Evolutionary conservation across 2,797 vertebrate genomes (phyloP).

Genomic region (Aselliscus stoliczkanus): DNA sequence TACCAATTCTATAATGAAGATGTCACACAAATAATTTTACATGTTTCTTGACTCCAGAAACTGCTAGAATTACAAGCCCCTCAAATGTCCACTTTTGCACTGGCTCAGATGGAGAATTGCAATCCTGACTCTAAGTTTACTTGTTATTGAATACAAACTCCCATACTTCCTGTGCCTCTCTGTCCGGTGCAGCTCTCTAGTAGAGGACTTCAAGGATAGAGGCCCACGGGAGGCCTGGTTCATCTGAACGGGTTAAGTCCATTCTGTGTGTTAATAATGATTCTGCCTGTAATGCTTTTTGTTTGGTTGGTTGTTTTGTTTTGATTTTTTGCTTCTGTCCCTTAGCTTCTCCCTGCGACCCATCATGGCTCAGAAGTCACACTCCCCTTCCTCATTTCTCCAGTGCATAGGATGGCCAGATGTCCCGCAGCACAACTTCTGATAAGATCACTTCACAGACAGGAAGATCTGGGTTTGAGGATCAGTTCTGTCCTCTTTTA

Average conservation of each 20-base stretch:
- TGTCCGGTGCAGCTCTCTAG: background rate
- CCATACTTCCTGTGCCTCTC: background rate
- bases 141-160: background rate
- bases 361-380: background rate
- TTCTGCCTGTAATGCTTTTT: background rate
- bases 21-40: background rate
- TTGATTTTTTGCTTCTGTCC: background rate
- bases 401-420: accelerated
- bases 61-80: background rate
- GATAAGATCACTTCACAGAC: background rate
- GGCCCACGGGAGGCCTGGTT: background rate
- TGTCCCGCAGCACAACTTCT: background rate
- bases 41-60: background rate
- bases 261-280: background rate
- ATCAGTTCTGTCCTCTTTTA: background rate
- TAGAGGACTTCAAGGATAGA: background rate
- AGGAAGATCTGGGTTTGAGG: background rate
- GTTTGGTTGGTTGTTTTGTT: background rate
- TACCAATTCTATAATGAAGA: background rate
- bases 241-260: too few relatives aligned
- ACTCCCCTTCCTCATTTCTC: background rate
- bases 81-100: background rate
- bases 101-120: background rate
- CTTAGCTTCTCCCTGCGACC: background rate
- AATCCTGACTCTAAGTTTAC: background rate